Conservation (phyloP, 2,113 vertebrate genomes). For the Cygnus atratus region DNA sequence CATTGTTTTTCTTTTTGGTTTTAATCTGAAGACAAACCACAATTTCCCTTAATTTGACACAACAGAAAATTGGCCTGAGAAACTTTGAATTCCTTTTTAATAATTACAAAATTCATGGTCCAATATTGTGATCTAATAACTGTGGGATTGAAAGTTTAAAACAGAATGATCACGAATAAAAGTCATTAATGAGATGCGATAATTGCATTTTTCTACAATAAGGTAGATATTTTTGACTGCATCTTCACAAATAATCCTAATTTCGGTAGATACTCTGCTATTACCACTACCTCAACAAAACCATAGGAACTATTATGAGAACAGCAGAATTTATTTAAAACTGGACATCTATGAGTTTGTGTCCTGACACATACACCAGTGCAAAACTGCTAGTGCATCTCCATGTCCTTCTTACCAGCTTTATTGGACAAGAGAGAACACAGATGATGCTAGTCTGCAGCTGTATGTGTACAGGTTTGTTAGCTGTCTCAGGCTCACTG, state of each 20-base stretch:
- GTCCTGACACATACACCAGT: background rate
- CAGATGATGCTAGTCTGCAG: background rate
- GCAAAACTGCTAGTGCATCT: background rate
- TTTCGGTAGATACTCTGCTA: background rate
- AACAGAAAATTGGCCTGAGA: background rate
- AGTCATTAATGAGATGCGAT: background rate
- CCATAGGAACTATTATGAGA: background rate
- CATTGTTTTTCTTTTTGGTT: slow-evolving; percentile 5
- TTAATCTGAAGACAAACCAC: slow-evolving; percentile 12
- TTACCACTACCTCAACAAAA: background rate
- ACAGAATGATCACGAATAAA: background rate
- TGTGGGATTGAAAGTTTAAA: slow-evolving; percentile 4
- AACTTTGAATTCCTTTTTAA: background rate
- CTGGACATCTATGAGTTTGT: background rate
- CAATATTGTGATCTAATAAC: background rate
- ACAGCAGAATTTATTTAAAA: background rate
- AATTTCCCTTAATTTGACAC: slow-evolving; percentile 18
- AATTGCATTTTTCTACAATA: background rate
- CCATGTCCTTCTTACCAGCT: background rate
- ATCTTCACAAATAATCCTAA: background rate
- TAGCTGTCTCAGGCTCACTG: background rate
- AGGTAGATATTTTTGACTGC: background rate
- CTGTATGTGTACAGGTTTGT: accelerated
- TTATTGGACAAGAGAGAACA: background rate
- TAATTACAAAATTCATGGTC: slow-evolving; percentile 1